Conservation (phyloP, 2,113 vertebrate genomes). For the Melanostigma gelatinosum region DNA sequence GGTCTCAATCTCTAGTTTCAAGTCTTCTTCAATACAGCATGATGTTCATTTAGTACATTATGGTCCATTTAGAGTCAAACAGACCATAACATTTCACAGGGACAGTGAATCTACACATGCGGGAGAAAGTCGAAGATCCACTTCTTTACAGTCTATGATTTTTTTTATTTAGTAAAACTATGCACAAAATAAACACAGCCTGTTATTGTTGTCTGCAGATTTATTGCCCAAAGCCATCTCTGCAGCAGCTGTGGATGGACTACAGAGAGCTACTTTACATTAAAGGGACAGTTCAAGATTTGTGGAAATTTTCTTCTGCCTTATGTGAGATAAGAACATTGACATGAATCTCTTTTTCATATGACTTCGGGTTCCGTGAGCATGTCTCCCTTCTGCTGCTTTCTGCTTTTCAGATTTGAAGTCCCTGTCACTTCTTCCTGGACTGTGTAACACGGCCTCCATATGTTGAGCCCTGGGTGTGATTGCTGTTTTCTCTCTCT, state of each 20-base stretch:
- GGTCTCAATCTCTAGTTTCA: too few relatives aligned
- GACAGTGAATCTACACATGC: too few relatives aligned
- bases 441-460: conserved; percentile 20
- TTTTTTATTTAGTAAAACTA: neutral
- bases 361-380: neutral
- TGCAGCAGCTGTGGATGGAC: neutral
- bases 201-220: neutral
- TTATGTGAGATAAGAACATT: neutral
- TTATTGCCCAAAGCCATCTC: neutral
- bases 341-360: neutral
- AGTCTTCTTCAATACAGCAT: too few relatives aligned
- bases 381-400: too few relatives aligned
- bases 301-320: neutral
- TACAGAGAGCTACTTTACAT: neutral
- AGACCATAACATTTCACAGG: too few relatives aligned
- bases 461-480: conserved; percentile 24
- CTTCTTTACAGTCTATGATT: too few relatives aligned
- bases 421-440: neutral
- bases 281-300: neutral
- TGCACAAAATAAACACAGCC: neutral
- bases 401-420: conserved; percentile 2
- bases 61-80: too few relatives aligned
- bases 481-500: conserved; percentile 19
- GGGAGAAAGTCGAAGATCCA: too few relatives aligned
- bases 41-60: too few relatives aligned